Conservation (phyloP, 2,113 vertebrate genomes). For the Marcusenius ussheri region DNA sequence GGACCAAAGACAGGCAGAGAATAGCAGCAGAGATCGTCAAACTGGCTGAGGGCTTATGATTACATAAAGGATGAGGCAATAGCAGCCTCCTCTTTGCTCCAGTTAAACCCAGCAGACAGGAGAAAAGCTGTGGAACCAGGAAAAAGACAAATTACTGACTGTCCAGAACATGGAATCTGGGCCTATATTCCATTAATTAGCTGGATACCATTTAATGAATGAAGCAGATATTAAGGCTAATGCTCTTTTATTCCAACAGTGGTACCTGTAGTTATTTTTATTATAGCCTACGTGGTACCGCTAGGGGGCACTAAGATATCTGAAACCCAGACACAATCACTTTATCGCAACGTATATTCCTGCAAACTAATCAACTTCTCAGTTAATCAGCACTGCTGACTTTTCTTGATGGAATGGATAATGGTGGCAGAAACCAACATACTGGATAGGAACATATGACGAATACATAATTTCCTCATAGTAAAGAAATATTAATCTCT, state of each 20-base stretch:
- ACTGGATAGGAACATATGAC: not conserved
- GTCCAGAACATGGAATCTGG: not conserved
- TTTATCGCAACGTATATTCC: not conserved
- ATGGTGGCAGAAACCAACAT: not conserved
- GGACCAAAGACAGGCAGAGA: not conserved
- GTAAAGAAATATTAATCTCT: not conserved
- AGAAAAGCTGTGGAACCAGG: constrained; percentile 1
- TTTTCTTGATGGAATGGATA: not conserved
- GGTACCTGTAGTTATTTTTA: not conserved
- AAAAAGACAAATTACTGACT: not conserved
- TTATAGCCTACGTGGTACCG: not conserved
- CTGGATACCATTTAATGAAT: not conserved
- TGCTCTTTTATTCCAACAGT: not conserved
- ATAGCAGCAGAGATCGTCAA: not conserved
- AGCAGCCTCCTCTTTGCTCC: not conserved
- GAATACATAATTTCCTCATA: not conserved
- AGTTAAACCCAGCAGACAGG: not conserved
- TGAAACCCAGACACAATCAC: not conserved
- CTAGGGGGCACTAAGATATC: not conserved
- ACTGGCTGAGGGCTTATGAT: not conserved
- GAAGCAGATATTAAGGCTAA: not conserved
- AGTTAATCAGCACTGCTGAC: not conserved
- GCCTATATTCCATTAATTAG: not conserved
- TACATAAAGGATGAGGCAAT: not conserved
- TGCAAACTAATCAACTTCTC: not conserved